Evolutionary conservation across 1,140 invertebrate species (phyloP).

Genomic region (Epicauta chinensis): DNA sequence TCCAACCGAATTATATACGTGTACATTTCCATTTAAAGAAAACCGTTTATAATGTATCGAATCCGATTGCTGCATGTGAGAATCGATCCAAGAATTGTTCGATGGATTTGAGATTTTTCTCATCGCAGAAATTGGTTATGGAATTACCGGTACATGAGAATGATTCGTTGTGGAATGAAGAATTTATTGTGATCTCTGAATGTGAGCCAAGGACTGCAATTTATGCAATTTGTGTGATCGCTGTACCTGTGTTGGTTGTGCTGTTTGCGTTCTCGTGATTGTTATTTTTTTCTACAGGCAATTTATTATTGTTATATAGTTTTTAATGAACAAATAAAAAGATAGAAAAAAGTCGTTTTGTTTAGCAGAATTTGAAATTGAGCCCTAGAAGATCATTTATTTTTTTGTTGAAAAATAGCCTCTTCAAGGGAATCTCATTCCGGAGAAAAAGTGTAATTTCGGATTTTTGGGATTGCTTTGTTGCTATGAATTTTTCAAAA

Average conservation of each 20-base stretch:
- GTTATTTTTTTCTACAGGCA: neutral
- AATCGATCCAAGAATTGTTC: slow-evolving; percentile 59
- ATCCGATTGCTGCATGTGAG: slow-evolving; percentile 49
- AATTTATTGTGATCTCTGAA: slow-evolving; percentile 63
- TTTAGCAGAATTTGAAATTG: no score
- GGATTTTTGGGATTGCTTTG: no score
- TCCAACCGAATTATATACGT: slow-evolving; percentile 59
- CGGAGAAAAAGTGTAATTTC: no score
- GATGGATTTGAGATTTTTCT: slow-evolving; percentile 60
- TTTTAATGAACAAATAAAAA: no score
- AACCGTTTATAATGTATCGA: slow-evolving; percentile 59
- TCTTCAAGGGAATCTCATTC: no score
- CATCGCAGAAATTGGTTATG: slow-evolving; percentile 57
- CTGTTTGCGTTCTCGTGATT: slow-evolving; percentile 58
- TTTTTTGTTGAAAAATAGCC: no score
- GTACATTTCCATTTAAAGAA: slow-evolving; percentile 64
- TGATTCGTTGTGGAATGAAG: slow-evolving; percentile 63
- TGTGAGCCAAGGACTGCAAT: slow-evolving; percentile 66
- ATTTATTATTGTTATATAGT: no score
- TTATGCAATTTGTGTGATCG: slow-evolving; percentile 62
- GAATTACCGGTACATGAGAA: slow-evolving; percentile 56
- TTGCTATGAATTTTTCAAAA: no score
- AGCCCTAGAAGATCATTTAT: no score
- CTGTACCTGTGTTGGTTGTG: slow-evolving; percentile 63
- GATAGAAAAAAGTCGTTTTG: no score